phyloP scores from a whole-genome alignment of 2,888 invertebrate species.

The Tridacna gigas region DNA sequence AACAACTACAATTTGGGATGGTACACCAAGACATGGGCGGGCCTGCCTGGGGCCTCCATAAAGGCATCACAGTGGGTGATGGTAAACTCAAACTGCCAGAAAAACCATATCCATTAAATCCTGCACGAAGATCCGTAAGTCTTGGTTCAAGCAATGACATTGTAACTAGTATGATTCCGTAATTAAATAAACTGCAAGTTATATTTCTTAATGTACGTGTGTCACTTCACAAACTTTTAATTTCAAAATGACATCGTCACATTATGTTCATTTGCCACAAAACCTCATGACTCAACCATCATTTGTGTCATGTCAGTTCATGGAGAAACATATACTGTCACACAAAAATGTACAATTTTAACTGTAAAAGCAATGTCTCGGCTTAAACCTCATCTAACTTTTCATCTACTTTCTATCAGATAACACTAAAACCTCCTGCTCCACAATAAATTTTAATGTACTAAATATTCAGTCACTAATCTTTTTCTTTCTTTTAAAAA shows the following conservation, averaged over 20 bases:
- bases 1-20: slow-evolving; percentile 65
- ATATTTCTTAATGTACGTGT: too few species aligned
- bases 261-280: neutral
- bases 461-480: too few species aligned
- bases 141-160: slow-evolving; percentile 62
- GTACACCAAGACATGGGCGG: slow-evolving; percentile 64
- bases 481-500: too few species aligned
- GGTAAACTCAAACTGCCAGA: slow-evolving; percentile 32
- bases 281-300: slow-evolving; percentile 14
- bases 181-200: neutral
- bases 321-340: neutral
- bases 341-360: neutral
- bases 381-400: too few species aligned
- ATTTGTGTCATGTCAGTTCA: slow-evolving; percentile 5
- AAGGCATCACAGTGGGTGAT: slow-evolving; percentile 51
- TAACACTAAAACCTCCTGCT: too few species aligned
- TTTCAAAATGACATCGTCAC: neutral
- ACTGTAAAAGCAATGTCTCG: too few species aligned
- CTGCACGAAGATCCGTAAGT: slow-evolving; percentile 56
- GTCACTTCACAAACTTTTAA: neutral
- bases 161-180: neutral
- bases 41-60: slow-evolving; percentile 65
- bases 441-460: too few species aligned
- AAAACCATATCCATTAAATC: slow-evolving; percentile 57
- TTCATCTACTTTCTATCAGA: too few species aligned